Evolutionary conservation across 2,797 vertebrate species (phyloP).

Genomic region (Aldrovandia affinis): DNA sequence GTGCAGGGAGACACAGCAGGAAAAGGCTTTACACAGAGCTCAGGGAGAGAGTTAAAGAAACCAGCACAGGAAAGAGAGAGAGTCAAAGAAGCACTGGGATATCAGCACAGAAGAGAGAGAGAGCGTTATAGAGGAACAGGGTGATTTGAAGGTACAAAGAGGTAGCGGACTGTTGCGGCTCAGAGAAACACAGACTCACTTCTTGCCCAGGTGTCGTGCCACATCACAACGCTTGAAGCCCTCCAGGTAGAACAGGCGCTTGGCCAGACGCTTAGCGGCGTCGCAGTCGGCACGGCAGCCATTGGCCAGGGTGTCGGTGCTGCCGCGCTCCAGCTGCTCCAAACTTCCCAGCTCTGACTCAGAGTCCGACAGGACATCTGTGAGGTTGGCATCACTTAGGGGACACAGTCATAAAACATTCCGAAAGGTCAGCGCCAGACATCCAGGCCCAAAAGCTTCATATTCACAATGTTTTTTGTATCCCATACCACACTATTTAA

Average conservation of each 20-base stretch:
- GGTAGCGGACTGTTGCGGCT: not conserved
- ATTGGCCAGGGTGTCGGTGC: conserved; percentile 87
- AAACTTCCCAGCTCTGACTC: conserved; percentile 89
- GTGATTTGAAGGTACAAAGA: not conserved
- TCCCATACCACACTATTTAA: not conserved
- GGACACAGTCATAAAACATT: conserved; percentile 33
- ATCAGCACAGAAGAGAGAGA: not conserved
- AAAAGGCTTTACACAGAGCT: not conserved
- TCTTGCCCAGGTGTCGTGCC: conserved; percentile 93
- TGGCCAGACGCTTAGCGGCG: conserved; percentile 90
- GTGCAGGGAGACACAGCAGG: not conserved
- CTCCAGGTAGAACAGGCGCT: conserved; percentile 90
- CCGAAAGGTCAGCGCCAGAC: not conserved
- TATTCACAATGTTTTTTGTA: not conserved
- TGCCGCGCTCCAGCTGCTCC: conserved; percentile 81
- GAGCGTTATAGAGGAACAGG: not conserved
- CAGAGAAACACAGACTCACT: conserved; percentile 73
- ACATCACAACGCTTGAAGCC: conserved; percentile 96
- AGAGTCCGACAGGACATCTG: conserved; percentile 85
- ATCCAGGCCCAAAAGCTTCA: not conserved
- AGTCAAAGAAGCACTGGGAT: not conserved
- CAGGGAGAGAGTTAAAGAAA: too few relatives aligned
- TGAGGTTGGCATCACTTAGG: conserved; percentile 85
- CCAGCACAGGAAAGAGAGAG: not conserved
- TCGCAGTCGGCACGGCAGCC: conserved; percentile 87